phyloP scores from a whole-genome alignment of 2,113 vertebrate species.

The Emydura subglobosa region DNA sequence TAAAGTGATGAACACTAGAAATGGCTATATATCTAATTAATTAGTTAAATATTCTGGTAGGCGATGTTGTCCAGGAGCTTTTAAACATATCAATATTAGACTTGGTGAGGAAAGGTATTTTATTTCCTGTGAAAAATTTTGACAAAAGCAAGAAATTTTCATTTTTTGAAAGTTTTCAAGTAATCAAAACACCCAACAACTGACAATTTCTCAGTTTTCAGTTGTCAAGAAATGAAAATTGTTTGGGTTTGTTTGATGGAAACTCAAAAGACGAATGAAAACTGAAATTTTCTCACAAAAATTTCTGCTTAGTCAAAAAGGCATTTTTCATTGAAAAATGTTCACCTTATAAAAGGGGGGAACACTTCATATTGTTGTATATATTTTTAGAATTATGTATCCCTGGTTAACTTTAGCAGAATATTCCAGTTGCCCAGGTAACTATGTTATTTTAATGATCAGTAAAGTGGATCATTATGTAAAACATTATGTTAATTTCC shows the following conservation, averaged over 20 bases:
- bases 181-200: background rate
- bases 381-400: conserved; percentile 67
- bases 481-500: conserved; percentile 71
- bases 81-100: background rate
- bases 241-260: conserved; percentile 15
- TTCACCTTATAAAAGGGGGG: background rate
- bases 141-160: background rate
- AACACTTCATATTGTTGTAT: conserved; percentile 49
- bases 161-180: background rate
- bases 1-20: background rate
- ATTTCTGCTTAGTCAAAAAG: conserved; percentile 14
- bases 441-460: conserved; percentile 74
- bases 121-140: background rate
- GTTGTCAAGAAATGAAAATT: background rate
- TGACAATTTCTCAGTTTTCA: background rate
- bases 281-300: conserved; percentile 11
- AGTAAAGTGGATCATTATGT: conserved; percentile 58
- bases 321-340: conserved; percentile 27
- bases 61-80: background rate
- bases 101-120: background rate
- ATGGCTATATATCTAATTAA: background rate
- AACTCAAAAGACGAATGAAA: background rate
- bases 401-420: conserved; percentile 56
- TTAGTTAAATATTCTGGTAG: background rate
- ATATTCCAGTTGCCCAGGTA: conserved; percentile 74